A percentile compares a stretch with the other conserved stretches of the same genome.
phyloP scores from a whole-genome alignment of 2,888 invertebrate genomes.

The Cryptophagus acutangulus region DNA sequence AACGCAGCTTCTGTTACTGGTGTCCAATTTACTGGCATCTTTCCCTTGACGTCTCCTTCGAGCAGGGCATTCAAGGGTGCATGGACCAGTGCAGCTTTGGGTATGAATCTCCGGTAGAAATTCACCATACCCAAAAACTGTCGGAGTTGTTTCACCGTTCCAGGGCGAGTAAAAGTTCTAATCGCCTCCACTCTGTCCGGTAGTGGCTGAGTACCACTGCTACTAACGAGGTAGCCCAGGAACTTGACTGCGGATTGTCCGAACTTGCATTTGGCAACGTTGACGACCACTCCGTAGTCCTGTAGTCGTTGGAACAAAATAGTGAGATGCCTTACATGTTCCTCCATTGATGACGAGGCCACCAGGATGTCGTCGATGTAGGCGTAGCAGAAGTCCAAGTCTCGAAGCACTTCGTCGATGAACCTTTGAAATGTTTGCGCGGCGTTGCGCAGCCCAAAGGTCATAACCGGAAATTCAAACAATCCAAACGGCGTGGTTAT shows the following conservation, averaged over 20 bases:
- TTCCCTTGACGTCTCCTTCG: too few species aligned
- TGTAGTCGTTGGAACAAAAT: constrained; percentile 23
- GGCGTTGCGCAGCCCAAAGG: constrained; percentile 38
- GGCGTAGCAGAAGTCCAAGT: constrained; percentile 31
- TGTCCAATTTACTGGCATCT: neutral
- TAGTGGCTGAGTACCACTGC: constrained; percentile 32
- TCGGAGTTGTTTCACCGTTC: constrained; percentile 6
- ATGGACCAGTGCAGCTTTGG: constrained; percentile 10
- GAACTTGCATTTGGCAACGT: constrained; percentile 35
- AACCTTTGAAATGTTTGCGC: constrained; percentile 40
- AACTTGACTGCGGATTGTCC: constrained; percentile 25
- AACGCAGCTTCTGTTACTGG: constrained; percentile 5
- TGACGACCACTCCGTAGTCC: constrained; percentile 26
- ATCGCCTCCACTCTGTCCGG: constrained; percentile 7
- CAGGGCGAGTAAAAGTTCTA: constrained; percentile 2
- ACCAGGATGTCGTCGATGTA: constrained; percentile 40
- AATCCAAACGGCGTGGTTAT: constrained; percentile 41
- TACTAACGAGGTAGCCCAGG: constrained; percentile 19
- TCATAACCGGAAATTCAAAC: constrained; percentile 37
- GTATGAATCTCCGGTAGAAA: constrained; percentile 17
- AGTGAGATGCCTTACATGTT: constrained; percentile 19
- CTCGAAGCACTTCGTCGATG: constrained; percentile 31
- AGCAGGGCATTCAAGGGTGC: neutral
- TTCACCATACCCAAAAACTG: constrained; percentile 15
- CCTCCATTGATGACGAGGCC: constrained; percentile 20